Conservation (phyloP, 1,140 invertebrate species). For the Drosophila asahinai region DNA sequence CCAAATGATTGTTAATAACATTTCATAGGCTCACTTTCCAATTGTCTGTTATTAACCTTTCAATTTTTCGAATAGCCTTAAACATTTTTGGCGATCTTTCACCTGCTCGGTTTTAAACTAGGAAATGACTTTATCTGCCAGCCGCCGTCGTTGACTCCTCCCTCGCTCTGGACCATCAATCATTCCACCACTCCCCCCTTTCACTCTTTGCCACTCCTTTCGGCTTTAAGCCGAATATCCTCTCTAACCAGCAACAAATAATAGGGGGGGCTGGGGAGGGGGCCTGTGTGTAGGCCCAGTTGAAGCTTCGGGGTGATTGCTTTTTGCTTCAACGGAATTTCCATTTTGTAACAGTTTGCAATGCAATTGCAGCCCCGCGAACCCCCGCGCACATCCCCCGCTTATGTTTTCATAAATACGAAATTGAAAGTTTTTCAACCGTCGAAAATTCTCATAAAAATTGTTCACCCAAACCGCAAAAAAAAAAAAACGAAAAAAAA, state of each 20-base stretch:
- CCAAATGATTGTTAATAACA: background rate
- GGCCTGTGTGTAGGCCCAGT: conserved; percentile 19
- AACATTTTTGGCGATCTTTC: background rate
- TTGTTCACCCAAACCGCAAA: conserved; percentile 71
- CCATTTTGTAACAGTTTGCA: conserved; percentile 77
- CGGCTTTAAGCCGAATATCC: background rate
- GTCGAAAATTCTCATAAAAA: conserved; percentile 79
- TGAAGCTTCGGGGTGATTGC: conserved; percentile 58
- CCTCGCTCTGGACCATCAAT: conserved; percentile 22
- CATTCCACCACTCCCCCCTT: background rate
- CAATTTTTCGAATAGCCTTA: background rate
- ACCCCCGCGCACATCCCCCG: conserved; percentile 4
- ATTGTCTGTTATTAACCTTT: background rate
- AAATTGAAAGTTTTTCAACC: conserved; percentile 81
- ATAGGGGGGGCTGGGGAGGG: background rate
- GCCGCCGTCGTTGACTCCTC: background rate
- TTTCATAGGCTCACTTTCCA: background rate
- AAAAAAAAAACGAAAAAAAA: conserved; percentile 10
- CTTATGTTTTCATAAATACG: conserved; percentile 72
- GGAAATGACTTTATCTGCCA: conserved; percentile 18
- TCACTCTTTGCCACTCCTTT: conserved; percentile 1
- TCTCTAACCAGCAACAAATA: conserved; percentile 12
- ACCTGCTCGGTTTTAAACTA: conserved; percentile 5
- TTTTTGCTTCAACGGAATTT: conserved; percentile 75
- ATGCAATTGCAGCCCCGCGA: conserved; percentile 34